Conservation (phyloP, 2,113 vertebrate genomes). For the Gorilla gorilla region DNA sequence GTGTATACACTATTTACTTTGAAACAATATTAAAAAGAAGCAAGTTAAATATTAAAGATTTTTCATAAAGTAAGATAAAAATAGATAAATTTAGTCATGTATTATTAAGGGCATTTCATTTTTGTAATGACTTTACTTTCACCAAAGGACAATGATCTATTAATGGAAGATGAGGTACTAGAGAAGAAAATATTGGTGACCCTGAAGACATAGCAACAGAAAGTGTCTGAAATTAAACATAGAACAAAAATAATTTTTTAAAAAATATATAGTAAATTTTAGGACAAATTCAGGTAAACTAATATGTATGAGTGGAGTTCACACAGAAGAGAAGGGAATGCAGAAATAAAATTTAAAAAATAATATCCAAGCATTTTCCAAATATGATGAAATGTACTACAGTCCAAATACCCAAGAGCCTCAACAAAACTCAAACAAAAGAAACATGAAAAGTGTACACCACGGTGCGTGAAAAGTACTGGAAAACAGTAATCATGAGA, state of each 20-base stretch:
- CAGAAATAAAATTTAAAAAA: neutral
- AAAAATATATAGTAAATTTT: neutral
- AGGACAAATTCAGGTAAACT: neutral
- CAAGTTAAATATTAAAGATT: slow-evolving; percentile 61
- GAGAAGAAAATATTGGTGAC: neutral
- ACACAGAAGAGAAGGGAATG: neutral
- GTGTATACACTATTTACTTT: neutral
- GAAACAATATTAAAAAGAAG: slow-evolving; percentile 43
- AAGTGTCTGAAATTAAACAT: neutral
- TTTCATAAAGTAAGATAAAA: slow-evolving; percentile 59
- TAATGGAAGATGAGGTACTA: no score
- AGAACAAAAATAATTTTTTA: neutral
- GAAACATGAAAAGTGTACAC: neutral
- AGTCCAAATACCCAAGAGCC: neutral
- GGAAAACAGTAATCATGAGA: neutral
- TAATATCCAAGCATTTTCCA: neutral
- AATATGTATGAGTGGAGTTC: neutral
- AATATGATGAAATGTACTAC: neutral
- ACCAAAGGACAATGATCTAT: neutral
- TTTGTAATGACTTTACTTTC: slow-evolving; percentile 46
- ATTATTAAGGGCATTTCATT: slow-evolving; percentile 55
- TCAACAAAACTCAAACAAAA: neutral
- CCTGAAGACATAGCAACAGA: neutral
- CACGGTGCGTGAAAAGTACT: neutral
- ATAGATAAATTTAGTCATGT: slow-evolving; percentile 20